Base-by-base conservation (phyloP, 2,888 invertebrate genomes). In the Agriotes lineatus region DNA sequence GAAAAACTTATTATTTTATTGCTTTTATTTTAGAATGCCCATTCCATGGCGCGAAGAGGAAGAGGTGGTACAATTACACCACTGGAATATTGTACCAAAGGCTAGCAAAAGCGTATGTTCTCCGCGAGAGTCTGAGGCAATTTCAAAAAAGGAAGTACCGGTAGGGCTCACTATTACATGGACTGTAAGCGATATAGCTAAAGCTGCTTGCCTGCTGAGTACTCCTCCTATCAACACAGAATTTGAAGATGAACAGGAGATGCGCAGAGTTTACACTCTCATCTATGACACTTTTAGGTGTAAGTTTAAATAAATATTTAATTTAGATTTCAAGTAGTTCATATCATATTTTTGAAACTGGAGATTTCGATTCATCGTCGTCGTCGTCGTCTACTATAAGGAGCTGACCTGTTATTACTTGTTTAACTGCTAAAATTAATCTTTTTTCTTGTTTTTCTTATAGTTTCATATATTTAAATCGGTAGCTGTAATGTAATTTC, bases 231-330 rank as follows among this genome's bases (percentile, higher is more conserved):
- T 83, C 63, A 75, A 80, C 0, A 87, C 87, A 0, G 76, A 82
- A 12, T 90, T 90, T 74, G 80, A 80, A 1, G 90, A 92, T 77
- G 91, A 92, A 75, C 91, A 91, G 63, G 91, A 92, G 79, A 92
- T 92, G 91, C 84, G 92, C 66, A 85, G 90, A 72, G 92, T 92
- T 19, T 91, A 91, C 76, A 89, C 91, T 0, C 85, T 93, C 33
- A 90, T 92, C 73, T 93, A 92, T 80, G 92, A 93, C 77, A 91
- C 92, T 0, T 89, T 91, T 74, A 85, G 92, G 82, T 92, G 93
- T 92, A 83, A 89, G 91, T 85, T 48, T n/a, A 37, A n/a, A n/a
- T n/a, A n/a, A n/a, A n/a, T n/a, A n/a, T n/a, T n/a, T n/a, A n/a
- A n/a, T n/a, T n/a, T n/a, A n/a, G n/a, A n/a, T n/a, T n/a, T n/a